Evolutionary conservation across 2,113 vertebrate species (phyloP).

Genomic region (Clinocottus analis): DNA sequence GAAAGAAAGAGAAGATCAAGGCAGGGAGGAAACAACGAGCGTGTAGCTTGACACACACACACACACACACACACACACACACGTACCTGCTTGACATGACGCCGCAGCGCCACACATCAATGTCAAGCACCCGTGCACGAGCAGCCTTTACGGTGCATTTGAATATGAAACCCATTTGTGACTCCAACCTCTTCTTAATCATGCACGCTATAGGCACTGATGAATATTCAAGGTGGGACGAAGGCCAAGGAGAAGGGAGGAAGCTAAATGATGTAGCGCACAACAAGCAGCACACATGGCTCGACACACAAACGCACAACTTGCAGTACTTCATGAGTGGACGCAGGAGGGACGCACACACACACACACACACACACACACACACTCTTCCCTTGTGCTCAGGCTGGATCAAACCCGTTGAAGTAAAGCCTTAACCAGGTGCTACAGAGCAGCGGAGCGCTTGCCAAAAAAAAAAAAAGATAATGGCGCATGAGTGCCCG

Average conservation of each 20-base stretch:
- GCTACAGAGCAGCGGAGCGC: constrained; percentile 28
- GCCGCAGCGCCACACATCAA: not conserved
- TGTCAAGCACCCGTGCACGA: constrained; percentile 11
- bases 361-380: not conserved
- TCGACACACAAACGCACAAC: not conserved
- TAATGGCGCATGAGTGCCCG: constrained; percentile 20
- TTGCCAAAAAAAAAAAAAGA: constrained; percentile 40
- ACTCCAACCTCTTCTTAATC: constrained; percentile 46
- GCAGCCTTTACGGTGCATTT: constrained; percentile 39
- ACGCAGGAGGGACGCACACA: not conserved
- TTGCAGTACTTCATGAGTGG: no score
- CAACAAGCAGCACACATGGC: not conserved
- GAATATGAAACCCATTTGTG: constrained; percentile 52
- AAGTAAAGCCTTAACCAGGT: constrained; percentile 29
- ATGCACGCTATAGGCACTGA: constrained; percentile 40
- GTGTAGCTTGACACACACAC: constrained; percentile 41
- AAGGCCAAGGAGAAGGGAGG: constrained; percentile 39
- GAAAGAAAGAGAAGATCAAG: constrained; percentile 36
- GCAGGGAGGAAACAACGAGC: constrained; percentile 20
- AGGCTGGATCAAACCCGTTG: not conserved
- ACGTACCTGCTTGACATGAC: constrained; percentile 27
- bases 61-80: constrained; percentile 43
- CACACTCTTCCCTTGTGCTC: not conserved
- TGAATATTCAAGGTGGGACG: constrained; percentile 54
- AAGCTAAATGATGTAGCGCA: not conserved